These are phyloP conservation scores for Acanthisitta chloris DNA, from an alignment of 2,113 vertebrate genomes.

Conservation along the genomic window DNA sequence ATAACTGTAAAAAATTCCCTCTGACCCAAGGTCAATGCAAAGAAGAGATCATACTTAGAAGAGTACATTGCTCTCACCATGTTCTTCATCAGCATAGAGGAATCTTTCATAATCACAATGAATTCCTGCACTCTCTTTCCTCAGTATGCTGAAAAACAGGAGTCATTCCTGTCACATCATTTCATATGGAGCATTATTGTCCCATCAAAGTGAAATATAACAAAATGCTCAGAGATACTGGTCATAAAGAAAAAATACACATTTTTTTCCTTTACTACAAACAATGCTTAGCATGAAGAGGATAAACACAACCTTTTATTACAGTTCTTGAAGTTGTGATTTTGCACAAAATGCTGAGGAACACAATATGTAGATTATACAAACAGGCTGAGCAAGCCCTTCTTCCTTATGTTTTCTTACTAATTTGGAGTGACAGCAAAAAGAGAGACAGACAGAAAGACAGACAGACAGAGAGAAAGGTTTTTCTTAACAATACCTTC, in stretches of 20 bases:
- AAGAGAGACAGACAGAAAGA: background rate
- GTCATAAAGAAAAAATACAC: background rate
- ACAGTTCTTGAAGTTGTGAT: background rate
- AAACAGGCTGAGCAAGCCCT: background rate
- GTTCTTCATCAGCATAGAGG: background rate
- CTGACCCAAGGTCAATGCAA: background rate
- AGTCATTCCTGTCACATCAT: background rate
- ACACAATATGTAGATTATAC: background rate
- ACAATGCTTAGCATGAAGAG: background rate
- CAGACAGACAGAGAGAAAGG: background rate
- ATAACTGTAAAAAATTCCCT: background rate
- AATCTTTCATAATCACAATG: background rate
- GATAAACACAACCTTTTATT: background rate
- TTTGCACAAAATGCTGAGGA: background rate
- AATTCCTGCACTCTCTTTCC: background rate
- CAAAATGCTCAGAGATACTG: background rate
- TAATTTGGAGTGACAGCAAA: background rate
- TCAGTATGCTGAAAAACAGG: background rate
- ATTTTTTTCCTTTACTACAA: background rate
- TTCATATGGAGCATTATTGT: background rate
- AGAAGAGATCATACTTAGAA: background rate
- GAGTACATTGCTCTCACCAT: background rate
- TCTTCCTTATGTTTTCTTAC: background rate
- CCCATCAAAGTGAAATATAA: background rate
- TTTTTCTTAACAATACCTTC: background rate